Conservation (phyloP, 2,888 invertebrate species). For the Chloroclystis v-ata region DNA sequence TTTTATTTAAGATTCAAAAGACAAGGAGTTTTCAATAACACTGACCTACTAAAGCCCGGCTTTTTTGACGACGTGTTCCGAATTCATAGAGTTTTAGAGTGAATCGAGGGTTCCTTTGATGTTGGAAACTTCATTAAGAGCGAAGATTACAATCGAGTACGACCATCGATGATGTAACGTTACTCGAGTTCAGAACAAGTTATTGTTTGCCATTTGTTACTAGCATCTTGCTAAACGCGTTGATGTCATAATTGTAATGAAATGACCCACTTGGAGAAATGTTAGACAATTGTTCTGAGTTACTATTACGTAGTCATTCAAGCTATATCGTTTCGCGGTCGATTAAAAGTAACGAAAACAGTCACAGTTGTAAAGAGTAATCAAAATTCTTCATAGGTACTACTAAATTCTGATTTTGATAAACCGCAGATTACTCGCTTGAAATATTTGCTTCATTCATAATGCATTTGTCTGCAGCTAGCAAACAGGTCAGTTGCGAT, state of each 20-base stretch:
- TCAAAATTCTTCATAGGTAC: neutral
- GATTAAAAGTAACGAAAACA: constrained; percentile 12
- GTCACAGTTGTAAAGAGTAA: neutral
- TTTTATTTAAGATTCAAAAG: constrained; percentile 23
- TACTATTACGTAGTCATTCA: constrained; percentile 30
- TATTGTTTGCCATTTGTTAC: constrained; percentile 39
- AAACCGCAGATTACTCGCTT: constrained; percentile 19
- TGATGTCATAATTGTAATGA: constrained; percentile 44
- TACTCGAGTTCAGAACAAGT: constrained; percentile 31
- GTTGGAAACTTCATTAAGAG: constrained; percentile 6
- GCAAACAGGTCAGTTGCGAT: constrained; percentile 50
- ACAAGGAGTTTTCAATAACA: constrained; percentile 32
- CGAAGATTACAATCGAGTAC: constrained; percentile 17
- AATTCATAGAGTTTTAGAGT: constrained; percentile 34
- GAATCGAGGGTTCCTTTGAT: constrained; percentile 33
- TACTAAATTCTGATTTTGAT: constrained; percentile 3
- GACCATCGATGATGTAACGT: constrained; percentile 35
- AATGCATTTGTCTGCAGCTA: constrained; percentile 32
- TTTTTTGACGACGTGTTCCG: constrained; percentile 32
- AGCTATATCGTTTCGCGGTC: constrained; percentile 19
- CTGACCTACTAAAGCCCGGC: constrained; percentile 10
- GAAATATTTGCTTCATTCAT: constrained; percentile 29
- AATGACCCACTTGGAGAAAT: constrained; percentile 39
- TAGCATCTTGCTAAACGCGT: constrained; percentile 30
- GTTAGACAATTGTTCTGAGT: constrained; percentile 33